Conservation (phyloP, 92 coral and sea anemone genomes). For the Palythoa caribaeorum region DNA sequence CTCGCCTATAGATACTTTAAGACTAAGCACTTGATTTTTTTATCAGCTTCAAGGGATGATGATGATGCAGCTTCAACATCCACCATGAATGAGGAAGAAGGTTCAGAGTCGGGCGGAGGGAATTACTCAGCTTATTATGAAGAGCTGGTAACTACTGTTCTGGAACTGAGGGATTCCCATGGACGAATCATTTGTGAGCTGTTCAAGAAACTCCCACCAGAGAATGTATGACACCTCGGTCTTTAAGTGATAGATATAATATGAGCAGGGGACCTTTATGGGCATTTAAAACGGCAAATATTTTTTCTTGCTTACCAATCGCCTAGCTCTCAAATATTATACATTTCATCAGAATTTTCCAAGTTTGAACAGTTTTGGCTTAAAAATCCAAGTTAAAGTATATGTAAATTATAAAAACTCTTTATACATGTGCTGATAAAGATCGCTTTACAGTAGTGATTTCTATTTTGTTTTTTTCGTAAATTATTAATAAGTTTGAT, state of each 20-base stretch:
- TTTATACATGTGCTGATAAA: no score
- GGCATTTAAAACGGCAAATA: background rate
- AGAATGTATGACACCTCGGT: conserved; percentile 64
- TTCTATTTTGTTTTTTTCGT: no score
- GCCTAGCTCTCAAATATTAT: no score
- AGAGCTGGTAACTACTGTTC: conserved; percentile 90
- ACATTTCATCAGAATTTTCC: no score
- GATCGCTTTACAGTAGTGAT: no score
- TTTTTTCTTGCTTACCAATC: background rate
- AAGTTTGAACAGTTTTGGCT: no score
- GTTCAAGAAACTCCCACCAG: conserved; percentile 92
- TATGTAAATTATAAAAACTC: no score
- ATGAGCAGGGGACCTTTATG: background rate
- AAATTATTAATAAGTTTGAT: no score
- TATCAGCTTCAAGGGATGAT: conserved; percentile 63
- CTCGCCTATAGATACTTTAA: background rate
- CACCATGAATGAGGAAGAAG: conserved; percentile 77
- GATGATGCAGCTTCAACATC: conserved; percentile 77
- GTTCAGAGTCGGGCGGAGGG: conserved; percentile 57
- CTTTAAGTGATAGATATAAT: background rate
- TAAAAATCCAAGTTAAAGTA: no score
- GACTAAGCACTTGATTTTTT: background rate
- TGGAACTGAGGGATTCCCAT: conserved; percentile 90
- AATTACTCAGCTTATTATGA: conserved; percentile 66
- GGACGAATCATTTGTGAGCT: conserved; percentile 93